Evolutionary conservation across 2,888 invertebrate genomes (phyloP).

Genomic region (Harpalus rufipes): DNA sequence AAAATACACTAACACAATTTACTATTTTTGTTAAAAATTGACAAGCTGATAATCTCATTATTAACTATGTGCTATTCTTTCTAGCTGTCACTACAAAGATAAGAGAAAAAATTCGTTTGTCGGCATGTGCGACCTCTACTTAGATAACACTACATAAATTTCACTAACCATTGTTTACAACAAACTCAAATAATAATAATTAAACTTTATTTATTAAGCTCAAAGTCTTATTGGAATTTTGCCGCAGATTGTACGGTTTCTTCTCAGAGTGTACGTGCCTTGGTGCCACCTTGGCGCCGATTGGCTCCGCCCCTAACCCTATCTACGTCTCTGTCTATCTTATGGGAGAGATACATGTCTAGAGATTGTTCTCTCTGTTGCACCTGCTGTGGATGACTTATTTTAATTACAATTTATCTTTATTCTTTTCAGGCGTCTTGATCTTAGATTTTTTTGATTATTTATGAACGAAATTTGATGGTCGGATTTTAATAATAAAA

Average conservation of each 20-base stretch:
- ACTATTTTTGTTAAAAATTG: not conserved
- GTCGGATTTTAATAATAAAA: not conserved
- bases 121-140: slow-evolving; percentile 64
- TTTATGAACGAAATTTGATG: not conserved
- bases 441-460: slow-evolving; percentile 2
- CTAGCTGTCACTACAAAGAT: slow-evolving; percentile 59
- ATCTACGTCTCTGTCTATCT: slow-evolving; percentile 68
- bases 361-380: slow-evolving; percentile 34
- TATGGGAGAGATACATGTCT: not conserved
- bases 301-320: slow-evolving; percentile 73
- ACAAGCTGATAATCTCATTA: slow-evolving; percentile 48
- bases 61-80: slow-evolving; percentile 54
- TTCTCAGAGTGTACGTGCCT: slow-evolving; percentile 69
- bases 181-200: not conserved
- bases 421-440: slow-evolving; percentile 69
- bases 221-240: not conserved
- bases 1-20: not conserved
- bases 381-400: slow-evolving; percentile 56
- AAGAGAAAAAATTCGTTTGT: slow-evolving; percentile 70
- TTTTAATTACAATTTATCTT: slow-evolving; percentile 74
- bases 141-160: not conserved
- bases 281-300: slow-evolving; percentile 73
- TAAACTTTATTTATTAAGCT: not conserved
- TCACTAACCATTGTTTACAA: not conserved
- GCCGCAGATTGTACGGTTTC: not conserved